These are phyloP conservation scores for Colaptes auratus DNA, from an alignment of 2,113 vertebrate species.

Conservation along the genomic window DNA sequence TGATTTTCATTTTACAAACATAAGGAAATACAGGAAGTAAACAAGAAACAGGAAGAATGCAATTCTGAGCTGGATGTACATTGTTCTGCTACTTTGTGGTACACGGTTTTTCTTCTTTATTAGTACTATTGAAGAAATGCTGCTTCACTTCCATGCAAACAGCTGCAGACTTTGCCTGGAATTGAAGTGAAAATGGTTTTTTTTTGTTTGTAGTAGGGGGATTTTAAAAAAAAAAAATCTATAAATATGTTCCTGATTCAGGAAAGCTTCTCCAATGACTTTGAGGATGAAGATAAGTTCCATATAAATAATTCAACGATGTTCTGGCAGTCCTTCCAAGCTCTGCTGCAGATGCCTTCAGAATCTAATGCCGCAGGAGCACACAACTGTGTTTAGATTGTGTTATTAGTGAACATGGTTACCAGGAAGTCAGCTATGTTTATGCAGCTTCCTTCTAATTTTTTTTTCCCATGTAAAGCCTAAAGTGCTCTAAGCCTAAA, in stretches of 20 bases:
- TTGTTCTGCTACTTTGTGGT: not conserved
- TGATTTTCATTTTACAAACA: not conserved
- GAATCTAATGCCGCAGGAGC: not conserved
- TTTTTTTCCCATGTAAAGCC: not conserved
- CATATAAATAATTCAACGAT: not conserved
- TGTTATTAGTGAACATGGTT: not conserved
- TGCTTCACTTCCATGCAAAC: not conserved
- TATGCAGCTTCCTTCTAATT: not conserved
- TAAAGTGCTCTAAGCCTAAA: not conserved
- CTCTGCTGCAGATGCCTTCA: not conserved
- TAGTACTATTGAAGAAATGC: not conserved
- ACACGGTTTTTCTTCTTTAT: accelerated
- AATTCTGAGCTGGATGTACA: not conserved
- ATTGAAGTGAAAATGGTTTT: not conserved
- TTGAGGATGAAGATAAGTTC: not conserved
- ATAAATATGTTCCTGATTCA: not conserved
- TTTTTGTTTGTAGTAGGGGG: not conserved
- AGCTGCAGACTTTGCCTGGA: not conserved
- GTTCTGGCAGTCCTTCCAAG: not conserved
- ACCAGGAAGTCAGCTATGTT: not conserved
- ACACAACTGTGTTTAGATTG: not conserved
- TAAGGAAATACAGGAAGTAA: not conserved
- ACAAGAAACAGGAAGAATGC: not conserved
- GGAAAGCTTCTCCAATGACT: not conserved
- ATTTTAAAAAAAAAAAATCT: not conserved